Evolutionary conservation across 1,140 invertebrate species (phyloP).

Genomic region (Brachionus angularis): DNA sequence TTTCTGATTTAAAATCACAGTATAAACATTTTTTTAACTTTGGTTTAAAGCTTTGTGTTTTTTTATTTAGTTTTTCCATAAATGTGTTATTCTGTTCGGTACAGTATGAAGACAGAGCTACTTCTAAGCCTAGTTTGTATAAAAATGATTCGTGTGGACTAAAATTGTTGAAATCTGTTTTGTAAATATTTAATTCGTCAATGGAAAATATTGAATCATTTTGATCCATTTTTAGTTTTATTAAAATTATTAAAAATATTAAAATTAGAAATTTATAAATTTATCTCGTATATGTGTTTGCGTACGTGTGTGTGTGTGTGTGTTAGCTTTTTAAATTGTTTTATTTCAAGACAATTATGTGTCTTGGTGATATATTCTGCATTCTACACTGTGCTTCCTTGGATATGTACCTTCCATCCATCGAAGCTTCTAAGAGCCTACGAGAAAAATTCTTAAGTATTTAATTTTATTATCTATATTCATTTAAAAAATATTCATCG

Average conservation of each 20-base stretch:
- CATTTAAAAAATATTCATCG: no score
- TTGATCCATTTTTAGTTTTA: neutral
- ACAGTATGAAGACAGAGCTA: neutral
- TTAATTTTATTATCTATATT: no score
- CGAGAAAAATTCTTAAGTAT: no score
- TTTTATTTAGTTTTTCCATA: neutral
- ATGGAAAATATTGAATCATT: conserved; percentile 15
- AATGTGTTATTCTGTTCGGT: neutral
- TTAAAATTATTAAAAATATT: no score
- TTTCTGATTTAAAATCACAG: conserved; percentile 31
- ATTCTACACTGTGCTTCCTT: neutral
- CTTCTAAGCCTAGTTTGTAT: conserved; percentile 7
- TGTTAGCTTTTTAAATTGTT: no score
- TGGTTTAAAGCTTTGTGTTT: neutral
- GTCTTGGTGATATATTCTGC: no score
- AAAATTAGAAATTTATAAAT: no score
- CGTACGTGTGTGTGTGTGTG: no score
- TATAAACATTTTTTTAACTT: neutral
- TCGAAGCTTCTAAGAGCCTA: no score
- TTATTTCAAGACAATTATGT: no score
- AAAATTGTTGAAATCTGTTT: neutral
- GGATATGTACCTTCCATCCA: no score
- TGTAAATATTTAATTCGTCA: neutral
- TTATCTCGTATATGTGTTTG: no score
- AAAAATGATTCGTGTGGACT: conserved; percentile 11